Base-by-base conservation (phyloP, 1,140 invertebrate genomes). In the Mycetomoellerius zeteki region DNA sequence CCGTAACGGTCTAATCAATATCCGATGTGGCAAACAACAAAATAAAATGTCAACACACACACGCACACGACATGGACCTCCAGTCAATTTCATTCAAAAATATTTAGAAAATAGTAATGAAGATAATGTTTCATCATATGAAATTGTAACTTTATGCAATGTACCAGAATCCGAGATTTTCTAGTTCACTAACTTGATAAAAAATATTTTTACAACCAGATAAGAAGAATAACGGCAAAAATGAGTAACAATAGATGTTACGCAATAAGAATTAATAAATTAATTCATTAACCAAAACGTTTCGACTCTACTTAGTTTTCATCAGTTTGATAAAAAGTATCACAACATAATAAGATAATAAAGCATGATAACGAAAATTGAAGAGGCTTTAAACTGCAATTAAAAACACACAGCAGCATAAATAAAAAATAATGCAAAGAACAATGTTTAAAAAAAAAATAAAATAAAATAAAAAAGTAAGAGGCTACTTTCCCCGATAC, bases 1-100 rank as follows among this genome's bases (percentile, higher is more conserved):
- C 14, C 47, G 62, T 80, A 37, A 80, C 30, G 19, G n/a, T 56
- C 21, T 69, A 69, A 19, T 69, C 30, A 62, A 64, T 33, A 43
- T 47, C 7, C 19, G 19, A n/a, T 10, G 54, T 5, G 3, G 21
- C 30, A 14, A 52, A 30, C 12, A 47, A 67, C 5, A 14, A 80
- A 54, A 80, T 56, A 24, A 69, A 69, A 69, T 50, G 7, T 77
- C 14, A 4, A 2, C n/a, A n/a, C n/a, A n/a, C n/a, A n/a, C n/a
- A n/a, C n/a, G n/a, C n/a, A n/a, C n/a, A n/a, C 62, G 30, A 43
- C 16, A n/a, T 1, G n/a, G 21, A 8, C 7, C 10, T 43, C 24
- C 19, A 19, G 14, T 56, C 8, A 2, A 21, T n/a, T 65, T 67
- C 3, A 80, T 58, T 43, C 33, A 10, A 5, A 4, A 43, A 10